phyloP scores from a whole-genome alignment of 2,113 vertebrate species.

The Taurulus bubalis region DNA sequence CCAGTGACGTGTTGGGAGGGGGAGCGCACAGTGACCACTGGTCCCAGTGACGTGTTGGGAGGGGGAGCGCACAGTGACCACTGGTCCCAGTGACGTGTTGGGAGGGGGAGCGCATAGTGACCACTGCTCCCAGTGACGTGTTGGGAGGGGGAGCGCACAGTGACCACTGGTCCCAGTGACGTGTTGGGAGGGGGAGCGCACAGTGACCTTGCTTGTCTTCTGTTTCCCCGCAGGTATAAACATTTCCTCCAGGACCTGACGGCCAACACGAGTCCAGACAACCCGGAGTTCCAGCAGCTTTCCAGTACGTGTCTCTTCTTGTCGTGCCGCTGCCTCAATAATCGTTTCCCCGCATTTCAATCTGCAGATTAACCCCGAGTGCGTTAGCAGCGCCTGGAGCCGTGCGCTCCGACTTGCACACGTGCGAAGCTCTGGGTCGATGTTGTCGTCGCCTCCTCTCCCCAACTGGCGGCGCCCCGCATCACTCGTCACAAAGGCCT shows the following conservation, averaged over 20 bases:
- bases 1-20: conserved; percentile 38
- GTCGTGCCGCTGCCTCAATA: conserved; percentile 13
- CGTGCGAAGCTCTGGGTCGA: not conserved
- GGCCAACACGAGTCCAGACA: conserved; percentile 80
- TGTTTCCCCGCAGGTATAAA: conserved; percentile 80
- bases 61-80: too few species aligned
- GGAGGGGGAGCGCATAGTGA: conserved; percentile 16
- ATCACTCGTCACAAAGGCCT: too few species aligned
- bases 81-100: conserved; percentile 31
- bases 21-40: conserved; percentile 19
- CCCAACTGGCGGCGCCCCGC: too few species aligned
- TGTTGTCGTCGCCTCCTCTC: not conserved
- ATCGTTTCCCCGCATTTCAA: conserved; percentile 36
- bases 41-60: too few species aligned
- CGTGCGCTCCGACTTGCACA: conserved; percentile 30
- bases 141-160: conserved; percentile 21
- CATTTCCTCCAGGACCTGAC: conserved; percentile 79
- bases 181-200: conserved; percentile 30
- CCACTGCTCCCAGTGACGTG: too few species aligned
- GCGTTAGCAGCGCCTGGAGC: conserved; percentile 20
- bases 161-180: conserved; percentile 19
- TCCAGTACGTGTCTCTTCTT: conserved; percentile 84
- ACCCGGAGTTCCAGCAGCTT: conserved; percentile 85
- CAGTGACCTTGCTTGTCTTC: conserved; percentile 45
- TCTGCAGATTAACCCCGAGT: conserved; percentile 41